Evolutionary conservation across 2,888 invertebrate genomes (phyloP).

Genomic region (Cantharis rufa): DNA sequence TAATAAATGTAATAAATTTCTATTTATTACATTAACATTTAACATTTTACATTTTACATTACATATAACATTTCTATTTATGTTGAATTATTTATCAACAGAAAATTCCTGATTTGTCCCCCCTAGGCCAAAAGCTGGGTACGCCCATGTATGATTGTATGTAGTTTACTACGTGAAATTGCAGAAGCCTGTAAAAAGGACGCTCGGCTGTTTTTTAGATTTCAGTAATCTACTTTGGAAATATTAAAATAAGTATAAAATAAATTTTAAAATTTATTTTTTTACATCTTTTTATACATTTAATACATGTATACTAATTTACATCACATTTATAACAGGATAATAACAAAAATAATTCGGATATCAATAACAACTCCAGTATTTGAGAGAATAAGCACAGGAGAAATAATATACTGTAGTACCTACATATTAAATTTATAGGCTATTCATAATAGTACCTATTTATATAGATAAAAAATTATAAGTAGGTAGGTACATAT

Average conservation of each 20-base stretch:
- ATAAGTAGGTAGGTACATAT: background rate
- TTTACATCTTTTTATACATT: slow-evolving; percentile 41
- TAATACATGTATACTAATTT: slow-evolving; percentile 53
- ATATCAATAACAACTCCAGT: slow-evolving; percentile 32
- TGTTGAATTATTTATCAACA: too few relatives aligned
- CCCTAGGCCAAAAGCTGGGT: too few relatives aligned
- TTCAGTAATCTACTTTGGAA: background rate
- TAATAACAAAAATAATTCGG: slow-evolving; percentile 54
- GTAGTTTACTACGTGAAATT: too few relatives aligned
- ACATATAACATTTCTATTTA: too few relatives aligned
- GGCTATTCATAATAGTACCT: background rate
- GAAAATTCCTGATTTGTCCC: too few relatives aligned
- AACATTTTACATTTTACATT: too few relatives aligned
- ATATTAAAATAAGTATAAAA: background rate
- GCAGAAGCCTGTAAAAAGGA: too few relatives aligned
- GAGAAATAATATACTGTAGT: slow-evolving; percentile 10
- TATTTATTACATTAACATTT: too few relatives aligned
- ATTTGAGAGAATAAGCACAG: slow-evolving; percentile 25
- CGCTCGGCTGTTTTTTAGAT: too few relatives aligned
- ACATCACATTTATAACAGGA: slow-evolving; percentile 40
- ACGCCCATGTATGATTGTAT: too few relatives aligned
- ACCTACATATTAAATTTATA: background rate
- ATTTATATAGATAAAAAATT: background rate
- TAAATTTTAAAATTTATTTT: slow-evolving; percentile 24
- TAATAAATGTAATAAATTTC: too few relatives aligned